A percentile compares a stretch with the other conserved stretches of the same genome.
Conservation (phyloP, 1,140 invertebrate genomes). For the Mizuhopecten yessoensis region DNA sequence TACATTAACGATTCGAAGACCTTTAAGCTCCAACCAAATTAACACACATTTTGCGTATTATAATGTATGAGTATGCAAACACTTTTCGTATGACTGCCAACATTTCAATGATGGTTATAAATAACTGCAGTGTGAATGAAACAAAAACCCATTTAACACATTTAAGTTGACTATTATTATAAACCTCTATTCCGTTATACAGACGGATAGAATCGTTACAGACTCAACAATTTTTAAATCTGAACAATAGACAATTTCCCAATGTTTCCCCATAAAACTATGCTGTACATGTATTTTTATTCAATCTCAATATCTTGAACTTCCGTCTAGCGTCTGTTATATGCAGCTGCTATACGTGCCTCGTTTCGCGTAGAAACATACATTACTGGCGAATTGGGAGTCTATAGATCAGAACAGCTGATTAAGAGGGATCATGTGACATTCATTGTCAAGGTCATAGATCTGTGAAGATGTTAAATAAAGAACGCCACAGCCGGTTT, state of each 20-base stretch:
- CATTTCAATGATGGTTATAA: no score
- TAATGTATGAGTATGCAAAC: no score
- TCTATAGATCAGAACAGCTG: not conserved
- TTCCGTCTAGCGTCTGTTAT: not conserved
- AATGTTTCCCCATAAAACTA: not conserved
- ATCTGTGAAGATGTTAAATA: not conserved
- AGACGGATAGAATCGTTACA: no score
- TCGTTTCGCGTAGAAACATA: not conserved
- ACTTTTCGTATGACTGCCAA: no score
- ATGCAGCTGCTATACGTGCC: not conserved
- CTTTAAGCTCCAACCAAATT: no score
- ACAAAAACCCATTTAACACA: no score
- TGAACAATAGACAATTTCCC: not conserved
- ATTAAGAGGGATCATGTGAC: not conserved
- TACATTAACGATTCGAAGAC: no score
- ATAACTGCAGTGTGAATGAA: no score
- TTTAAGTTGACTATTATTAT: no score
- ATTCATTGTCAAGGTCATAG: not conserved
- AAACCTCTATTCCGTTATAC: no score
- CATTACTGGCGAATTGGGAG: not conserved
- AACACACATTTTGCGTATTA: no score
- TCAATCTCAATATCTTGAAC: not conserved
- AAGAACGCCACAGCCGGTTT: conserved; percentile 13
- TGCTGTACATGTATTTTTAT: not conserved
- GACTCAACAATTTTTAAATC: not conserved